Evolutionary conservation across 2,113 vertebrate genomes (phyloP), one percentile per base, ranked within the genome.

Genomic region (Puntigrus tetrazona): DNA sequence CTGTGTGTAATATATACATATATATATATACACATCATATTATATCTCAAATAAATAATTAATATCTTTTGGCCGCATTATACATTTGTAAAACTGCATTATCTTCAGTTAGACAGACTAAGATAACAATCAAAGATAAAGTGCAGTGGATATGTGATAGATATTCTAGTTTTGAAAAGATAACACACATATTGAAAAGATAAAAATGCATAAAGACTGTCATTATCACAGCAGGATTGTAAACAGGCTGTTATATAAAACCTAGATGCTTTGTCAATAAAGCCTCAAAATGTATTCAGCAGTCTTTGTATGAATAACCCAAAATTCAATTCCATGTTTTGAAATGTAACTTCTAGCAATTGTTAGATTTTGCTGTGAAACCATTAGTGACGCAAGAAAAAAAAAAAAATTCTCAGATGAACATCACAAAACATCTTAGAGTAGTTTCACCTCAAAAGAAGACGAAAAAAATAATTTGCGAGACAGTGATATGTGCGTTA

Each of bases 121-220:
- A 16, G 11, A 16, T 25, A 80, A 31, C n/a, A 45, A 43, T 18
- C 7, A 11, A 11, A 76, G 4, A 31, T 22, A 18, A 61, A 78
- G 34, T 11, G 29, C 18, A 13, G 55, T 41, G n/a, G 18, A 52
- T 31, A 38, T 73, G 61, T 73, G 38, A 69, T 72, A 80, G 55
- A 78, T 79, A 75, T 87, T 76, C 5, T 20, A 25, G 69, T 74
- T 87, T 61, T 75, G 69, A 84, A 80, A 41, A 84, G 76, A 47
- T 3, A 22, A n/a, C n/a, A n/a, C n/a, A n/a, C n/a, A n/a, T n/a
- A n/a, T n/a, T n/a, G n/a, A n/a, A n/a, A n/a, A n/a, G n/a, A n/a
- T n/a, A n/a, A n/a, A n/a, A 69, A 52, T 45, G 45, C 31, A 84
- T 20, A 76, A n/a, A 55, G 22, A 52, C 76, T 69, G 16, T 50